Percentiles rank a stretch among this genome's conserved stretches.
These are phyloP conservation scores for Oxystoma pomonae DNA, from an alignment of 2,888 invertebrate species.

Conservation along the genomic window DNA sequence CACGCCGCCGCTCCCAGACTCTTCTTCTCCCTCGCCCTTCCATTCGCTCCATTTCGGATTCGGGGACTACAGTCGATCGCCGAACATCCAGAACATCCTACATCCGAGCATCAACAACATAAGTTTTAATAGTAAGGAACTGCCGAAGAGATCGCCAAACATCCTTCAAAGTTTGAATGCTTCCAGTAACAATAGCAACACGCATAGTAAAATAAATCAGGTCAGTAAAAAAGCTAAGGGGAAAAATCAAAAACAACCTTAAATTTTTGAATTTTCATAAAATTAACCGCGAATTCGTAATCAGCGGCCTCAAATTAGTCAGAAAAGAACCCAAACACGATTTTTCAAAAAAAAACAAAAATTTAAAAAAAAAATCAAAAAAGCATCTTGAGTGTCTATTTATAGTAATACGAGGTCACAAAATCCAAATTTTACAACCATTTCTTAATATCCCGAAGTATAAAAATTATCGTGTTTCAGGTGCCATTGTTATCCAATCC, in stretches of 20 bases:
- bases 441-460: too few relatives aligned
- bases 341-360: neutral
- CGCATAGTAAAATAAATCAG: slow-evolving; percentile 18
- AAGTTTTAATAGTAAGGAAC: slow-evolving; percentile 37
- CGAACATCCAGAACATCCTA: slow-evolving; percentile 30
- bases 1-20: slow-evolving; percentile 28
- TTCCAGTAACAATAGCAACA: slow-evolving; percentile 26
- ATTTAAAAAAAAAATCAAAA: too few relatives aligned
- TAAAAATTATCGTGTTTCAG: slow-evolving; percentile 29
- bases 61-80: slow-evolving; percentile 33
- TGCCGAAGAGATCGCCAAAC: slow-evolving; percentile 39
- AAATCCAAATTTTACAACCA: too few relatives aligned
- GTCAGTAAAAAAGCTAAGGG: too few relatives aligned
- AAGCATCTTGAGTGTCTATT: too few relatives aligned
- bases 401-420: too few relatives aligned
- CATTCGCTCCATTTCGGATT: slow-evolving; percentile 40
- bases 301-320: too few relatives aligned
- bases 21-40: slow-evolving; percentile 42
- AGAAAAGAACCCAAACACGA: too few relatives aligned
- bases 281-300: neutral
- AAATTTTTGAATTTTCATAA: neutral
- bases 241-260: too few relatives aligned
- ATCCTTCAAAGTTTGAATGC: slow-evolving; percentile 34
- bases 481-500: slow-evolving; percentile 37
- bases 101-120: slow-evolving; percentile 46